These are phyloP conservation scores for Murina feae DNA, from an alignment of 2,113 vertebrate species.

Conservation along the genomic window DNA sequence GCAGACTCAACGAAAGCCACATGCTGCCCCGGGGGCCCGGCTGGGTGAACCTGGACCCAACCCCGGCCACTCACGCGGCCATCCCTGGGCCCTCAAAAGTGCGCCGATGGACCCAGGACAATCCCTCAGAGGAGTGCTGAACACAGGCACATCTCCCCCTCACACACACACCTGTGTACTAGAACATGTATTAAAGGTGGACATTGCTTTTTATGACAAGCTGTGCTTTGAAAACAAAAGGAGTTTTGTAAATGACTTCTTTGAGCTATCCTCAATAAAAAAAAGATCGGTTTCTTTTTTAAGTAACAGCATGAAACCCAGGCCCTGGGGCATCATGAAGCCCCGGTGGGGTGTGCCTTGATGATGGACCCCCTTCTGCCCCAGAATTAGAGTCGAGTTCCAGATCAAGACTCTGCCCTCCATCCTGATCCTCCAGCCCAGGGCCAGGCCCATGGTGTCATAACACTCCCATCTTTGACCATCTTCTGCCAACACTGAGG, in stretches of 20 bases:
- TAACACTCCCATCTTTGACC: background rate
- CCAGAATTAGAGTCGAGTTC: background rate
- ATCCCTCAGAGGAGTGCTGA: background rate
- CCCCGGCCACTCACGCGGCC: background rate
- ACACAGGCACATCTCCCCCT: fast-evolving
- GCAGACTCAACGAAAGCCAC: slow-evolving; percentile 89
- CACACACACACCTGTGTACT: background rate
- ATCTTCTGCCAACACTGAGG: background rate
- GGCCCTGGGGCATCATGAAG: background rate
- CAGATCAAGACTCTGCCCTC: background rate
- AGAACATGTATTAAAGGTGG: slow-evolving; percentile 1
- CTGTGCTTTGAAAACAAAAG: slow-evolving; percentile 29
- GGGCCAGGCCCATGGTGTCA: fast-evolving
- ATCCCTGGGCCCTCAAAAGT: fast-evolving
- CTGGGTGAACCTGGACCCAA: slow-evolving; percentile 42
- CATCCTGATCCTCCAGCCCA: background rate
- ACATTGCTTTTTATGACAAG: slow-evolving; percentile 11
- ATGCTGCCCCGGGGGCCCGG: background rate
- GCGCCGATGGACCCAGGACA: background rate
- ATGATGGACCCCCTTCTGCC: background rate
- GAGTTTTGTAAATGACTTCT: slow-evolving; percentile 7
- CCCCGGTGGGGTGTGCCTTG: background rate
- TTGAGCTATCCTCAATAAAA: background rate
- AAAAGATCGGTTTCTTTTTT: background rate
- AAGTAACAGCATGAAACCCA: background rate